These are phyloP conservation scores for Platyscapa corneri DNA, from an alignment of 1,140 invertebrate genomes.

Conservation along the genomic window DNA sequence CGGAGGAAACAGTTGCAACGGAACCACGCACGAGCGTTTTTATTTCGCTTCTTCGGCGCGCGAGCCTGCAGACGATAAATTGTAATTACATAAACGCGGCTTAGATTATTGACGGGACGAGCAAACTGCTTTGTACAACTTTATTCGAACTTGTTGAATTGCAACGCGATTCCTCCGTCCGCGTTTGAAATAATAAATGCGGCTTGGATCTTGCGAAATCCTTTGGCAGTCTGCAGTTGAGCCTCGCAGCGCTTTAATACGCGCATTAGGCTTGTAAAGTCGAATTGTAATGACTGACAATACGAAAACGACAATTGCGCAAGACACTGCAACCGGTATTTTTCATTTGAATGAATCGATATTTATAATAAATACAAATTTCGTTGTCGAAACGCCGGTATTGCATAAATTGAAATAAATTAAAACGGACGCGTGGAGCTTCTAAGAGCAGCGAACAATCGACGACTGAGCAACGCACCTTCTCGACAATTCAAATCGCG, in stretches of 20 bases:
- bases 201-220: not conserved
- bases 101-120: not conserved
- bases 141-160: not conserved
- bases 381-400: not conserved
- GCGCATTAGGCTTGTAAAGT: no score
- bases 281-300: not conserved
- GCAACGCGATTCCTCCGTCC: not conserved
- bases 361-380: not conserved
- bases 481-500: not conserved
- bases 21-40: not conserved
- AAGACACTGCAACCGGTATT: not conserved
- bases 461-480: no score
- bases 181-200: not conserved
- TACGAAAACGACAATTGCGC: not conserved
- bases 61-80: not conserved
- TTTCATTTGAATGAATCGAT: not conserved
- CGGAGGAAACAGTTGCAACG: not conserved
- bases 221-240: not conserved
- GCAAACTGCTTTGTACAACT: not conserved
- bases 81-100: not conserved
- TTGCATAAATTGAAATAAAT: not conserved
- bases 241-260: not conserved
- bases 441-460: not conserved
- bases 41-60: not conserved
- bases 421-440: not conserved